These are phyloP conservation scores for Neoascia interrupta DNA, from an alignment of 2,888 invertebrate genomes.

Conservation along the genomic window DNA sequence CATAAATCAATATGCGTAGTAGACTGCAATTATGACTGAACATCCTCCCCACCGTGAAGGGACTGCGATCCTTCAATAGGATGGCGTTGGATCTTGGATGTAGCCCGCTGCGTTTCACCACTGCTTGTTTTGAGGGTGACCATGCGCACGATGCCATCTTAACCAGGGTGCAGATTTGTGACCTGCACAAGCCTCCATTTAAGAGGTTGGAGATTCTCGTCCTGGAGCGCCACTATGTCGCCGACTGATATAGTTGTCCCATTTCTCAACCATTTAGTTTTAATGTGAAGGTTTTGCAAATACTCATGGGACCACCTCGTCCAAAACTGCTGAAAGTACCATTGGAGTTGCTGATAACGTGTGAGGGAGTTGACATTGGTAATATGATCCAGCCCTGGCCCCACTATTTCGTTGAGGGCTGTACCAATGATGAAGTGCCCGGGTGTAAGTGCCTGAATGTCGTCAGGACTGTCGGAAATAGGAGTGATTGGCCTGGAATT, in stretches of 20 bases:
- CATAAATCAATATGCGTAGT: too few species aligned
- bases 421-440: conserved; percentile 55
- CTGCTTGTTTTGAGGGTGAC: not conserved
- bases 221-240: conserved; percentile 22
- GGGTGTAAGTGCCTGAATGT: conserved; percentile 47
- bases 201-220: conserved; percentile 18
- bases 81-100: not conserved
- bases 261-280: conserved; percentile 16
- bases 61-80: not conserved
- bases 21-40: too few species aligned
- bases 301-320: conserved; percentile 37
- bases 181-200: conserved; percentile 11
- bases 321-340: conserved; percentile 50
- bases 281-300: conserved; percentile 22
- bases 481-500: conserved; percentile 56
- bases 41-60: too few species aligned
- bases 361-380: conserved; percentile 33
- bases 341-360: conserved; percentile 34
- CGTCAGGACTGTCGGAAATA: conserved; percentile 38
- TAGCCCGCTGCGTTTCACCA: not conserved
- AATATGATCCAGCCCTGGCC: conserved; percentile 31
- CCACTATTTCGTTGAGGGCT: conserved; percentile 44
- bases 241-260: conserved; percentile 11
- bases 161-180: not conserved
- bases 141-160: not conserved